A percentile compares a stretch with the other conserved stretches of the same genome.
Evolutionary conservation across 2,113 vertebrate species (phyloP).

Genomic region (Pleuronectes platessa): DNA sequence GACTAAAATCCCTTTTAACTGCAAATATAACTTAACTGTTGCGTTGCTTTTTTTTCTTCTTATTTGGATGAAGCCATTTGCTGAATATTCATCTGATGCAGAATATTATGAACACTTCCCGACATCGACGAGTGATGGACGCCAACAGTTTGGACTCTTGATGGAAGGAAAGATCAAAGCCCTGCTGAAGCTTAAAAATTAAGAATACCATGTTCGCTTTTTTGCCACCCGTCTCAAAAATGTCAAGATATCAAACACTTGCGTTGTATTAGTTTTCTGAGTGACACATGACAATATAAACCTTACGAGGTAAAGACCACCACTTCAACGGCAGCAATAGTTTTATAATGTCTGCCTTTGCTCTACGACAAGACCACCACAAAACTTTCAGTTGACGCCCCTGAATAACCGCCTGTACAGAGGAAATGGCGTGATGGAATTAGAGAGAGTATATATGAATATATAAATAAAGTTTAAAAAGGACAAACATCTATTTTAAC

Average conservation of each 20-base stretch:
- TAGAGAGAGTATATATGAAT: constrained; percentile 82
- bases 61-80: constrained; percentile 54
- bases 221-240: constrained; percentile 14
- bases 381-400: constrained; percentile 27
- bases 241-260: constrained; percentile 14
- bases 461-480: constrained; percentile 82
- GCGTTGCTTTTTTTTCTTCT: constrained; percentile 20
- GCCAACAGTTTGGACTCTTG: constrained; percentile 28
- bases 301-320: constrained; percentile 8
- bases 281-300: constrained; percentile 5
- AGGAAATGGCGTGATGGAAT: constrained; percentile 65
- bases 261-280: neutral
- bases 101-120: constrained; percentile 21
- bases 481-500: constrained; percentile 82
- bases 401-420: constrained; percentile 74
- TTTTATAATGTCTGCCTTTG: constrained; percentile 12
- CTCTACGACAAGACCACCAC: constrained; percentile 33
- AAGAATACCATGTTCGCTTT: constrained; percentile 7
- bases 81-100: constrained; percentile 36
- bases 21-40: constrained; percentile 36
- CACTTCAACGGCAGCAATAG: constrained; percentile 18
- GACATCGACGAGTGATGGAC: constrained; percentile 9
- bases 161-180: constrained; percentile 50
- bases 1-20: constrained; percentile 46
- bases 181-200: constrained; percentile 36